Base-by-base conservation (phyloP, 2,113 vertebrate species). In the Spheniscus mendiculus region DNA sequence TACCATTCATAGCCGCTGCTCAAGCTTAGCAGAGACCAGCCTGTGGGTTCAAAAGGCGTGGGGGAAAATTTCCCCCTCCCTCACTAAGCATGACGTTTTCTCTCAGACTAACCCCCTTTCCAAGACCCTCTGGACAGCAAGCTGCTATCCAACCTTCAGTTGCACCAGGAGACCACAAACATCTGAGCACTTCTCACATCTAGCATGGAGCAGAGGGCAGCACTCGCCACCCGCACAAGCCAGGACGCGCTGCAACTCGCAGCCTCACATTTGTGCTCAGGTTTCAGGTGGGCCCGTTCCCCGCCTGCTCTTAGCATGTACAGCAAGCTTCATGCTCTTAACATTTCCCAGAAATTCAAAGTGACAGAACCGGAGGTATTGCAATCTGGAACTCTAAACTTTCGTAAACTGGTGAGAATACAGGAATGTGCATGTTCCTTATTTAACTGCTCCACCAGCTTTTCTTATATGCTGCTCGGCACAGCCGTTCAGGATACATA, bases 321-420 rank as follows among this genome's bases (percentile, higher is more conserved):
- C 49, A 59, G 90, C 87, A 67, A 93, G 83, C 88, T 97, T 95
- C 97, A 97, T 94, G 92, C 88, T 97, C 95, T 97, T 97, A 98
- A 98, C 96, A 87, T 97, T 98, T 96, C 98, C 98, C 98, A 98
- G 98, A 98, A 98, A 98, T 98, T 97, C 96, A 97, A 96, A 96
- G 96, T 97, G 98, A 98, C 98, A 98, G 95, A 98, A 97, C 96
- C 83, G 81, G 97, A 98, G 97, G 97, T 97, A 90, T 95, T 90
- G 97, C 97, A 98, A 97, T 98, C 98, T 98, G 98, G 97, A 98
- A 97, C 96, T 97, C 97, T 97, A 98, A 98, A 97, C 93, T 98
- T 98, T 97, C 62, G 53, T 97, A 97, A 98, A 97, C 97, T 98
- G 98, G 97, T 94, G 96, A 98, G 97, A 98, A 98, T 96, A 95